phyloP scores from a whole-genome alignment of 1,140 invertebrate species.

The Formica selysi region DNA sequence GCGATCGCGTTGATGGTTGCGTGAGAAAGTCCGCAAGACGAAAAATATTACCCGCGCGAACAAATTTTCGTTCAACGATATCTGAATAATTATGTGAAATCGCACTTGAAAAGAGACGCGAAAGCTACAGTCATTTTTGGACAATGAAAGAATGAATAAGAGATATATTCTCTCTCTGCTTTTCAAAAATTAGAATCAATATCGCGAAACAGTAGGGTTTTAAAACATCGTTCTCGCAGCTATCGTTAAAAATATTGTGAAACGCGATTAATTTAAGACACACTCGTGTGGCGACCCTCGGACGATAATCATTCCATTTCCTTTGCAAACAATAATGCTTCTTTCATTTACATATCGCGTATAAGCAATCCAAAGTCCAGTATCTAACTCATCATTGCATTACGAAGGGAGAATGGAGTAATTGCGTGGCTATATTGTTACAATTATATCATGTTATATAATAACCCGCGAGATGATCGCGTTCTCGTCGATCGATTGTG shows the following conservation, averaged over 20 bases:
- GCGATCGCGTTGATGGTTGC: not conserved
- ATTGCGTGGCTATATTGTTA: not conserved
- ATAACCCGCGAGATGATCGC: not conserved
- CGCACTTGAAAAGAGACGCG: not conserved
- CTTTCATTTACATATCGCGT: not conserved
- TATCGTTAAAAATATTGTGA: not conserved
- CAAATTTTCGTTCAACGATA: not conserved
- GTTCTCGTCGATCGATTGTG: slow-evolving; percentile 30
- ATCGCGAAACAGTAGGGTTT: not conserved
- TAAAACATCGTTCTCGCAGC: not conserved
- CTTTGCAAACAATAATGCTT: not conserved
- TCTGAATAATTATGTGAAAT: not conserved
- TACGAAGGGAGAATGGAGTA: not conserved
- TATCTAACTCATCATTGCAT: not conserved
- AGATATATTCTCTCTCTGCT: no score
- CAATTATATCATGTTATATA: slow-evolving; percentile 11
- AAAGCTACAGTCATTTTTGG: not conserved
- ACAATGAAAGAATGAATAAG: not conserved
- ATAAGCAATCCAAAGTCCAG: not conserved
- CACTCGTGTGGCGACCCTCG: not conserved
- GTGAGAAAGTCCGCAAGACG: not conserved
- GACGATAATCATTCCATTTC: not conserved
- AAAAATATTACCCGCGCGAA: not conserved
- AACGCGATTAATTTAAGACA: not conserved
- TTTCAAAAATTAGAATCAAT: not conserved